These are phyloP conservation scores for Caenorhabditis sp. DNA, from an alignment of 2,888 invertebrate genomes.

Conservation along the genomic window DNA sequence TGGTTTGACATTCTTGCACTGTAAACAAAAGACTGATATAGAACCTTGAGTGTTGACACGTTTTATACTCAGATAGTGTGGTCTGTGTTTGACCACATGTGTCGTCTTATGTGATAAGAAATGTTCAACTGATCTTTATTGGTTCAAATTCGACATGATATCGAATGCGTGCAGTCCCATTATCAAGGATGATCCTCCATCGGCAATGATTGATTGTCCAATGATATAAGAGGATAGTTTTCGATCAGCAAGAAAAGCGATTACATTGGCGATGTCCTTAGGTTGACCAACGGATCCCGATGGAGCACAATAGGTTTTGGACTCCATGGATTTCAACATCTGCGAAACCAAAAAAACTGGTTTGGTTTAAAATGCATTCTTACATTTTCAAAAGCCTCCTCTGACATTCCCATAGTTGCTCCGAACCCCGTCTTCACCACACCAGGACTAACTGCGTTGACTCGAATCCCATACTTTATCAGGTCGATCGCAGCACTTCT, in stretches of 20 bases:
- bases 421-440: conserved; percentile 27
- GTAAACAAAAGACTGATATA: neutral
- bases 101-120: conserved; percentile 1
- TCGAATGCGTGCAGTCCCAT: neutral
- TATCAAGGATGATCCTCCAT: neutral
- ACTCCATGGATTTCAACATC: neutral
- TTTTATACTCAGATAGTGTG: neutral
- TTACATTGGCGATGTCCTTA: neutral
- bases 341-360: neutral
- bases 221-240: neutral
- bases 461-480: conserved; percentile 43
- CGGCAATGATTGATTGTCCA: neutral
- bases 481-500: conserved; percentile 29
- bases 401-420: conserved; percentile 34
- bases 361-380: neutral
- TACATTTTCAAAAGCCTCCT: neutral
- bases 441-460: conserved; percentile 54
- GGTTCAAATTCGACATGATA: neutral
- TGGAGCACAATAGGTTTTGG: neutral
- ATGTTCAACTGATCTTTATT: neutral
- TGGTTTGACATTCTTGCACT: neutral
- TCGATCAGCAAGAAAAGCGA: too few species aligned
- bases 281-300: neutral
- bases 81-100: neutral
- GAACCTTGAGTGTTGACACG: neutral